phyloP scores from a whole-genome alignment of 2,113 vertebrate species.

The Syngnathus typhle region DNA sequence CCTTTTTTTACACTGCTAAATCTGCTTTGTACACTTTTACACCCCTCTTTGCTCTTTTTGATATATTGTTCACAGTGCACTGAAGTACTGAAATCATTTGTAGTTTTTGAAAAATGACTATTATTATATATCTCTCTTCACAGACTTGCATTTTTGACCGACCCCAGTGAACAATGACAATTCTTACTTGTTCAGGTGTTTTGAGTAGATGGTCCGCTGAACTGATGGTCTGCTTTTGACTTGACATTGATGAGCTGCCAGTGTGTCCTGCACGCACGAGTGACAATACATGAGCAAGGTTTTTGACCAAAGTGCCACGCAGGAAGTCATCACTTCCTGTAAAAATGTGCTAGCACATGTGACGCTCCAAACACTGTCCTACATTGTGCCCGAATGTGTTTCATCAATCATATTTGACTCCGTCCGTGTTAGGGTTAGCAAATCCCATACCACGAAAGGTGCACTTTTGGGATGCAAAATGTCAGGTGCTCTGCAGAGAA shows the following conservation, averaged over 20 bases:
- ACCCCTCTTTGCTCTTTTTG: not conserved
- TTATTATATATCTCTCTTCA: not conserved
- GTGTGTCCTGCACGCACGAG: constrained; percentile 9
- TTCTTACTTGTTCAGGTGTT: constrained; percentile 61
- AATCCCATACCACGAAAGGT: too few relatives aligned
- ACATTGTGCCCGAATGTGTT: constrained; percentile 5
- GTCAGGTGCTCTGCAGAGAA: too few relatives aligned
- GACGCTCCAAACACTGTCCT: constrained; percentile 20
- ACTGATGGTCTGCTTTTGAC: constrained; percentile 29
- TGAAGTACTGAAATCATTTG: not conserved
- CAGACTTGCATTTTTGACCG: not conserved
- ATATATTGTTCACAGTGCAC: not conserved
- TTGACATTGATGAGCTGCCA: constrained; percentile 35
- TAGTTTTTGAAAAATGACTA: not conserved
- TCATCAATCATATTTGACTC: not conserved
- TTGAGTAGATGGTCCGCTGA: constrained; percentile 46
- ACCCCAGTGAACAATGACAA: not conserved
- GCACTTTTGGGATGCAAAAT: too few relatives aligned
- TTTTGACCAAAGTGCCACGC: constrained; percentile 30
- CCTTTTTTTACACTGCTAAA: not conserved
- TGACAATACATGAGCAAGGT: constrained; percentile 30
- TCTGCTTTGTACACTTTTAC: not conserved
- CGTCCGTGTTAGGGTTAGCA: too few relatives aligned
- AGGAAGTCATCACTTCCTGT: constrained; percentile 74
- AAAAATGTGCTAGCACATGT: constrained; percentile 49